These are phyloP conservation scores for Drosophila sulfurigaster DNA, from an alignment of 1,140 invertebrate species.

Conservation along the genomic window DNA sequence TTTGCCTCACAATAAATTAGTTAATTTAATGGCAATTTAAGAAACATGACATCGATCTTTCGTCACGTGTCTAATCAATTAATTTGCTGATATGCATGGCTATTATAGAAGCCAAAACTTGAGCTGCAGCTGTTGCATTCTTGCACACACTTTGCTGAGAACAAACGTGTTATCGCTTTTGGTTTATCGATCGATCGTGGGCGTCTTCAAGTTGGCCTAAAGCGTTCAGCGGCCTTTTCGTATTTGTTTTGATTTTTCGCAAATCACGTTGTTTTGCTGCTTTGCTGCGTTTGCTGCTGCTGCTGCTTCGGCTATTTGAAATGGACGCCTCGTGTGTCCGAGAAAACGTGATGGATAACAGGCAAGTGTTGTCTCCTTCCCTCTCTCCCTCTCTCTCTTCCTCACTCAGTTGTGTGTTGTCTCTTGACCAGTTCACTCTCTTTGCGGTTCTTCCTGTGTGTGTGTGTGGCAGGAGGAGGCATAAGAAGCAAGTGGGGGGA, in stretches of 20 bases:
- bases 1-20: too few relatives aligned
- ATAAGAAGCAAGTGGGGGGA: neutral
- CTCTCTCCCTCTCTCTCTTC: neutral
- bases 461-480: neutral
- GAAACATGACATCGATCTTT: too few relatives aligned
- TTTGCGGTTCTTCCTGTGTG: conserved; percentile 50
- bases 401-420: neutral
- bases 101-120: neutral
- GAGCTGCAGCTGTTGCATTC: neutral
- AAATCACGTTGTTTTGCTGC: conserved; percentile 30
- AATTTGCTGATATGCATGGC: neutral
- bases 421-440: conserved; percentile 35
- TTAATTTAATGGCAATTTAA: too few relatives aligned
- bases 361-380: conserved; percentile 21
- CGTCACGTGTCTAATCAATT: neutral
- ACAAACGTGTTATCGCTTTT: neutral
- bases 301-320: conserved; percentile 66
- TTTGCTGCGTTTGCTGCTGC: neutral
- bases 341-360: conserved; percentile 79
- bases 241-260: conserved; percentile 48
- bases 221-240: conserved; percentile 8
- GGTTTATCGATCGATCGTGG: conserved; percentile 19
- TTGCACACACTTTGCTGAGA: neutral
- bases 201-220: conserved; percentile 27
- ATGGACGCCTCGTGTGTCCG: conserved; percentile 80